Base-by-base conservation (phyloP, 1,140 invertebrate genomes). In the Macrobrachium nipponense region DNA sequence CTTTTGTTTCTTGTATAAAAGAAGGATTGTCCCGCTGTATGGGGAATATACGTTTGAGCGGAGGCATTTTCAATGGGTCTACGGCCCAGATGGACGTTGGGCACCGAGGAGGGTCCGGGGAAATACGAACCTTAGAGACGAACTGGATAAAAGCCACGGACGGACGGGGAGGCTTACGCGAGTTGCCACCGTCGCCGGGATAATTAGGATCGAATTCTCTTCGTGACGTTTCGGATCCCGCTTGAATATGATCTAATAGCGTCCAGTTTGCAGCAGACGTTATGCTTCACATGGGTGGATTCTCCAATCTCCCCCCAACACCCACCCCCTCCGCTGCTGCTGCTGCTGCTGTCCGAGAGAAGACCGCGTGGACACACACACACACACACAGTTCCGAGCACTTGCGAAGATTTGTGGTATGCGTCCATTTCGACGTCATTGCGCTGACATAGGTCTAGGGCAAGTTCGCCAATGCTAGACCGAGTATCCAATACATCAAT, bases 191-290 rank as follows among this genome's bases (percentile, higher is more conserved):
- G 62, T 23, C 58, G 68, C 43, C 10, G 18, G 51, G 83, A 77
- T 86, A 86, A 86, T 86, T 86, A 86, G 83, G 83, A 86, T 86
- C 83, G 83, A 86, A 86, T 86, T 86, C 83, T 86, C 83, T 86
- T 86, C 83, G 80, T 86, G 83, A 86, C 83, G 83, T 86, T 86
- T 86, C 66, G 83, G 83, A 80, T 86, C 83, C 83, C 58, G 83
- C 80, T 77, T 86, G 83, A 86, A 86, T 86, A 86, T 86, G 83
- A 86, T 86, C 83, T 86, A 86, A 86, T 86, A 86, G 83, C 83
- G 83, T 86, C 83, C 83, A 86, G 83, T 78, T 78, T 77, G 73
- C 77, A 86, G 73, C 77, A 86, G 83, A 86, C 59, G 68, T 12
- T 70, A 75, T 68, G 77, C 83, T 86, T 36, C 83, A 86, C 83